Conservation (phyloP, 2,113 vertebrate genomes). For the Excalfactoria chinensis region DNA sequence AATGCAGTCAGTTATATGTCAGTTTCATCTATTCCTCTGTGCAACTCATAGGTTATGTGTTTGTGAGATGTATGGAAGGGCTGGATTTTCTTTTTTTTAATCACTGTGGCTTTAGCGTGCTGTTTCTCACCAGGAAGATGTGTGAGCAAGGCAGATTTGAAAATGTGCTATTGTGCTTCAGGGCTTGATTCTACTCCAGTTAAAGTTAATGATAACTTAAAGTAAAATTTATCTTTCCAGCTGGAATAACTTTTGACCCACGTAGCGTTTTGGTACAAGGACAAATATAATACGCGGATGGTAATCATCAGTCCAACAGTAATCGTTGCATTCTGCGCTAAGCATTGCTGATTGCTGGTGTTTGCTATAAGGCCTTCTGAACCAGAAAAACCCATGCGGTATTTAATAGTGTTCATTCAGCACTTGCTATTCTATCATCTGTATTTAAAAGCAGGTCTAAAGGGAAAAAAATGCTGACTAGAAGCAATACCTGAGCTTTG, state of each 20-base stretch:
- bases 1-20: neutral
- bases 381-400: neutral
- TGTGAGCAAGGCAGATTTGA: neutral
- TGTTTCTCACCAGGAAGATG: neutral
- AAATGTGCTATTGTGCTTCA: neutral
- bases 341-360: neutral
- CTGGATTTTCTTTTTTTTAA: neutral
- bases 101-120: neutral
- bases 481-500: no score
- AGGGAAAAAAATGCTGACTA: neutral
- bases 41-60: neutral
- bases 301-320: neutral
- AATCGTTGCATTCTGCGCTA: neutral
- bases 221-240: slow-evolving; percentile 18
- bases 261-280: slow-evolving; percentile 28
- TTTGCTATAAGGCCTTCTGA: neutral
- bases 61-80: neutral
- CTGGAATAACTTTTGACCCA: slow-evolving; percentile 39
- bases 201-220: slow-evolving; percentile 20
- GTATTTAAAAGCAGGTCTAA: neutral
- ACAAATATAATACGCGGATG: neutral
- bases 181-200: slow-evolving; percentile 39
- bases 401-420: neutral
- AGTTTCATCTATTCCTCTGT: neutral
- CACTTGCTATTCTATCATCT: neutral